Conservation (phyloP, 2,113 vertebrate genomes). For the Periophthalmus modestus region DNA sequence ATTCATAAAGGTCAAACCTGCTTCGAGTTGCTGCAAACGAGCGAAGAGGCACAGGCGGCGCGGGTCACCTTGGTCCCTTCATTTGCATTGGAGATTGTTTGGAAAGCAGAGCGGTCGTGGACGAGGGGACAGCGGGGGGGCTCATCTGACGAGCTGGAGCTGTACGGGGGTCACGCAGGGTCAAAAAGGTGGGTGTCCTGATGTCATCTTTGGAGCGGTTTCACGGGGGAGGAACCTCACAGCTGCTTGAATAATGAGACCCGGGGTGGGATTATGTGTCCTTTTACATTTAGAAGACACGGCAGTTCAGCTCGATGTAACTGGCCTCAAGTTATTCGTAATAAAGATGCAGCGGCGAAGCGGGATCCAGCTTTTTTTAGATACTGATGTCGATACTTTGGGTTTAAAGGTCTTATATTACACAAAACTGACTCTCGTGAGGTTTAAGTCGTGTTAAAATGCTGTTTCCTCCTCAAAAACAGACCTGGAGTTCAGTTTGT, state of each 20-base stretch:
- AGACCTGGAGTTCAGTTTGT: too few species aligned
- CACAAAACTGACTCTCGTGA: too few species aligned
- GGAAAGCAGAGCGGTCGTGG: conserved; percentile 1
- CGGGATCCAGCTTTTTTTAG: too few species aligned
- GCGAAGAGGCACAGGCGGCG: conserved; percentile 29
- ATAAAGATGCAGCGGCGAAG: too few species aligned
- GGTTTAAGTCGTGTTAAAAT: too few species aligned
- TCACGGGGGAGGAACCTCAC: not conserved
- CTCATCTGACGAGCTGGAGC: conserved; percentile 11
- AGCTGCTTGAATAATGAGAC: not conserved
- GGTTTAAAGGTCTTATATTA: too few species aligned
- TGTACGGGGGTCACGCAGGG: conserved; percentile 5
- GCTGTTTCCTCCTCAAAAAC: too few species aligned
- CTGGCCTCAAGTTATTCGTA: not conserved
- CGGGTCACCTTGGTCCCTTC: conserved; percentile 54
- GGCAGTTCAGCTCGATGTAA: not conserved
- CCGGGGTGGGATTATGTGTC: not conserved
- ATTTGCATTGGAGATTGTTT: conserved; percentile 42
- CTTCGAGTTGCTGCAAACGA: conserved; percentile 51
- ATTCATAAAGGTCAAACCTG: conserved; percentile 54
- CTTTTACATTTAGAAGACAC: not conserved
- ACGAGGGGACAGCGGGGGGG: too few species aligned
- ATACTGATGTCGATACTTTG: too few species aligned
- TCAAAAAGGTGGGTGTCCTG: not conserved
- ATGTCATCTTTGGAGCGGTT: conserved; percentile 1